A percentile compares a stretch with the other conserved stretches of the same genome.
Conservation (phyloP, 2,113 vertebrate genomes). For the Aphyosemion australe region DNA sequence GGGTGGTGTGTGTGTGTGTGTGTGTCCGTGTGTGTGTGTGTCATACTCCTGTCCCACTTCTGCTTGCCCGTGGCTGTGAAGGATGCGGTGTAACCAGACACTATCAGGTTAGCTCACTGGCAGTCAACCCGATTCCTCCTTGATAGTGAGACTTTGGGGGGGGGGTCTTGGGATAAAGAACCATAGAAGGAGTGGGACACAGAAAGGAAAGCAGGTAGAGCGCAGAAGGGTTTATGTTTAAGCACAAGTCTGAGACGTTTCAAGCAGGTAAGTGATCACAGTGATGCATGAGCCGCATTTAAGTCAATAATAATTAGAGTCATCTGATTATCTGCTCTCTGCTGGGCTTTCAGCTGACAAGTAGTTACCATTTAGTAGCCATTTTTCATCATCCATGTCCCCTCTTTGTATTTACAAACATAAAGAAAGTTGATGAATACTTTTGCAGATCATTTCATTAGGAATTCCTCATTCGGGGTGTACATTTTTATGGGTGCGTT, state of each 20-base stretch:
- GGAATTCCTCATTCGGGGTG: too few relatives aligned
- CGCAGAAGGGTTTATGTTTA: background rate
- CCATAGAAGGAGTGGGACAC: background rate
- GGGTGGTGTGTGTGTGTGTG: slow-evolving; percentile 1
- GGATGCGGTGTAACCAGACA: slow-evolving; percentile 22
- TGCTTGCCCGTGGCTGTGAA: slow-evolving; percentile 29
- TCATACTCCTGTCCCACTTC: slow-evolving; percentile 17
- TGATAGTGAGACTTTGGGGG: slow-evolving; percentile 45
- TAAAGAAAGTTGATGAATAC: too few relatives aligned
- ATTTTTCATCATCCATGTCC: background rate
- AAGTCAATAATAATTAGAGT: background rate
- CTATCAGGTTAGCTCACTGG: slow-evolving; percentile 51
- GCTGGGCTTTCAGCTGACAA: too few relatives aligned
- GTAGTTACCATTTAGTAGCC: background rate
- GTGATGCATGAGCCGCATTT: background rate
- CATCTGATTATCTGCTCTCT: background rate
- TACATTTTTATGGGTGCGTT: background rate
- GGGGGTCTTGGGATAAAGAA: slow-evolving; percentile 32
- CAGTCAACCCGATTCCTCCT: slow-evolving; percentile 38
- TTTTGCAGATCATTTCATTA: too few relatives aligned
- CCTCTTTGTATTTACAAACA: background rate
- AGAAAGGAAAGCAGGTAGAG: background rate
- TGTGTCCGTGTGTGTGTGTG: slow-evolving; percentile 11
- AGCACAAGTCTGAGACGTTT: background rate
- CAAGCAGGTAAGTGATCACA: background rate